Conservation (phyloP, 2,888 invertebrate genomes). For the Drosophila macrothrix region DNA sequence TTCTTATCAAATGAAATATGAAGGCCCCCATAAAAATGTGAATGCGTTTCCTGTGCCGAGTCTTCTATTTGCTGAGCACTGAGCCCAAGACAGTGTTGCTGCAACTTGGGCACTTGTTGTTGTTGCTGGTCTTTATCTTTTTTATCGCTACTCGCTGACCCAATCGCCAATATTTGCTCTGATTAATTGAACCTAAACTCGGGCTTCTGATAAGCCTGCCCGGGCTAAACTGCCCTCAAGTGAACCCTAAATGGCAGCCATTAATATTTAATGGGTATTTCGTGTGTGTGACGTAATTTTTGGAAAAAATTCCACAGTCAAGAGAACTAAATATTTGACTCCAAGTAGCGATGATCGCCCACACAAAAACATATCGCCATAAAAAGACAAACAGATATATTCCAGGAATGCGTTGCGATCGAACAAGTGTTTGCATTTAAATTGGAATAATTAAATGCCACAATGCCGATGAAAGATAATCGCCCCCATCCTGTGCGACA, state of each 20-base stretch:
- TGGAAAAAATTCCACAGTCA: constrained; percentile 4
- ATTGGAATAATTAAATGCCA: constrained; percentile 79
- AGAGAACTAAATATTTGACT: neutral
- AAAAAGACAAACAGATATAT: neutral
- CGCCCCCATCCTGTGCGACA: constrained; percentile 64
- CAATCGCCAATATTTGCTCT: constrained; percentile 73
- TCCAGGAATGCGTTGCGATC: constrained; percentile 40
- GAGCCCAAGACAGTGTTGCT: constrained; percentile 3
- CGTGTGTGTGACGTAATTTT: constrained; percentile 16
- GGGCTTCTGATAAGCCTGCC: constrained; percentile 47
- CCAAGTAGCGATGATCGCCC: constrained; percentile 7
- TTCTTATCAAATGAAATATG: constrained; percentile 60
- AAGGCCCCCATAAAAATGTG: constrained; percentile 28
- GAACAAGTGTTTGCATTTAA: constrained; percentile 72
- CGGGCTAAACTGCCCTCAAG: constrained; percentile 32
- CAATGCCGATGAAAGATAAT: constrained; percentile 46
- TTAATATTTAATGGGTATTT: constrained; percentile 32
- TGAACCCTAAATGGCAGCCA: constrained; percentile 37
- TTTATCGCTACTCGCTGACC: constrained; percentile 69
- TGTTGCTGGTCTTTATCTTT: constrained; percentile 16
- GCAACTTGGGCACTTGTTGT: neutral
- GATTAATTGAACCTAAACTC: constrained; percentile 42
- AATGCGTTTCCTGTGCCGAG: constrained; percentile 64
- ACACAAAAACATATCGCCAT: constrained; percentile 4
- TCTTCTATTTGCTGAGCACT: constrained; percentile 32